Evolutionary conservation across 2,888 invertebrate genomes (phyloP).

Genomic region (Parnassius glacialis): DNA sequence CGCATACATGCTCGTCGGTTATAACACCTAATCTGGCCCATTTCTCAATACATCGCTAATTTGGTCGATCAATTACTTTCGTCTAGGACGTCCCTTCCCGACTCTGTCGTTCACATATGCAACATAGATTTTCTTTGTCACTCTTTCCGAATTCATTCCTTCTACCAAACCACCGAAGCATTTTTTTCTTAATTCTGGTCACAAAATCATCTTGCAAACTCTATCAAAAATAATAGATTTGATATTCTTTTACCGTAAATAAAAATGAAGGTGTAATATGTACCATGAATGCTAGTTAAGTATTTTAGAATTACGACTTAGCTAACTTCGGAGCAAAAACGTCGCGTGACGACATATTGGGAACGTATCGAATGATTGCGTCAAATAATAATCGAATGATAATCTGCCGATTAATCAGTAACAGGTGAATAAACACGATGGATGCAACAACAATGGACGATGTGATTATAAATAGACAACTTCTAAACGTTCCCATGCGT

Average conservation of each 20-base stretch:
- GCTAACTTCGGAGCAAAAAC: not conserved
- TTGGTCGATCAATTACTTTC: too few species aligned
- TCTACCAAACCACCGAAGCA: too few species aligned
- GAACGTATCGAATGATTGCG: constrained; percentile 27
- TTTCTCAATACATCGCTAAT: too few species aligned
- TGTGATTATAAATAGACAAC: not conserved
- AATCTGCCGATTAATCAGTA: constrained; percentile 18
- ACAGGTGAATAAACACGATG: constrained; percentile 21
- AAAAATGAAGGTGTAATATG: not conserved
- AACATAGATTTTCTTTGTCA: too few species aligned
- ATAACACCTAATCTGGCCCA: too few species aligned
- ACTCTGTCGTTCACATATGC: too few species aligned
- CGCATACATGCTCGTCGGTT: too few species aligned
- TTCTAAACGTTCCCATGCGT: constrained; percentile 19
- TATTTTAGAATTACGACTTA: constrained; percentile 3
- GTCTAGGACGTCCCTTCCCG: too few species aligned
- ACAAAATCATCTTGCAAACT: too few species aligned
- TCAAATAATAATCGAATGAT: constrained; percentile 25
- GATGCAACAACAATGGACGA: constrained; percentile 20
- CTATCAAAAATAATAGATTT: not conserved
- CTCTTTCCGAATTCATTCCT: too few species aligned
- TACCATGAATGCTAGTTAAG: not conserved
- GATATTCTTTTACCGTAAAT: not conserved
- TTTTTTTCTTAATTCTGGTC: too few species aligned
- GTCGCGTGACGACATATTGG: constrained; percentile 24